A percentile compares a stretch with the other conserved stretches of the same genome.
phyloP scores from a whole-genome alignment of 2,797 vertebrate genomes.

The Sebastes oblongus region DNA sequence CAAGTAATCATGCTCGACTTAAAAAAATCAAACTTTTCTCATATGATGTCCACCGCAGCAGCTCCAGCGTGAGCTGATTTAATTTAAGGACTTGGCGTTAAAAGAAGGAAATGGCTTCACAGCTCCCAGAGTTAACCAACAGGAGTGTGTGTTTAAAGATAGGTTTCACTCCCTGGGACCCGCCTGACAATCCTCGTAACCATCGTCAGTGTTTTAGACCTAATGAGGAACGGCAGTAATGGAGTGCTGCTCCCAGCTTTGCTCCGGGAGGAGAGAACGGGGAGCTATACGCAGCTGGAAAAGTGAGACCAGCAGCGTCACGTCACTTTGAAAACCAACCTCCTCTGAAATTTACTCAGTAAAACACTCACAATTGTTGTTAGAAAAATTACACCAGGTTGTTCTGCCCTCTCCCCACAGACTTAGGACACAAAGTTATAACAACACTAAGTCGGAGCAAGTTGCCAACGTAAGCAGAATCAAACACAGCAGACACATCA shows the following conservation, averaged over 20 bases:
- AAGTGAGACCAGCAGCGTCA: neutral
- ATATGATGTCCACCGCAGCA: constrained; percentile 15
- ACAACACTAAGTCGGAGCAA: constrained; percentile 21
- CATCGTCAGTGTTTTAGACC: constrained; percentile 39
- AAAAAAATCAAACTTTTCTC: constrained; percentile 33
- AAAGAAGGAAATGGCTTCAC: constrained; percentile 23
- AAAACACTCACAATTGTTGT: neutral
- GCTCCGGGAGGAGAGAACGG: constrained; percentile 14
- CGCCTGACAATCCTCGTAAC: constrained; percentile 57
- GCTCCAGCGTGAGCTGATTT: constrained; percentile 22
- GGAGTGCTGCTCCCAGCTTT: constrained; percentile 39
- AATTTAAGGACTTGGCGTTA: constrained; percentile 24
- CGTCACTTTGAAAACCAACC: constrained; percentile 23
- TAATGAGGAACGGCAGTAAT: constrained; percentile 66
- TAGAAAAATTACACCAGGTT: neutral
- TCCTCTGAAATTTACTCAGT: constrained; percentile 20
- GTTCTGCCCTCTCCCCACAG: constrained; percentile 2
- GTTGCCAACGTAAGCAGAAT: constrained; percentile 36
- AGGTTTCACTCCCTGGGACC: constrained; percentile 58
- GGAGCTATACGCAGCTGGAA: constrained; percentile 28
- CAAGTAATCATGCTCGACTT: constrained; percentile 8
- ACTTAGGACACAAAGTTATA: constrained; percentile 8
- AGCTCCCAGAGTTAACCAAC: constrained; percentile 33
- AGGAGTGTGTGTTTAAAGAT: constrained; percentile 60
- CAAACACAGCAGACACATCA: constrained; percentile 42